A percentile compares a stretch with the other conserved stretches of the same genome.
phyloP scores from a whole-genome alignment of 2,888 invertebrate genomes.

The Chrysomela aeneicollis region DNA sequence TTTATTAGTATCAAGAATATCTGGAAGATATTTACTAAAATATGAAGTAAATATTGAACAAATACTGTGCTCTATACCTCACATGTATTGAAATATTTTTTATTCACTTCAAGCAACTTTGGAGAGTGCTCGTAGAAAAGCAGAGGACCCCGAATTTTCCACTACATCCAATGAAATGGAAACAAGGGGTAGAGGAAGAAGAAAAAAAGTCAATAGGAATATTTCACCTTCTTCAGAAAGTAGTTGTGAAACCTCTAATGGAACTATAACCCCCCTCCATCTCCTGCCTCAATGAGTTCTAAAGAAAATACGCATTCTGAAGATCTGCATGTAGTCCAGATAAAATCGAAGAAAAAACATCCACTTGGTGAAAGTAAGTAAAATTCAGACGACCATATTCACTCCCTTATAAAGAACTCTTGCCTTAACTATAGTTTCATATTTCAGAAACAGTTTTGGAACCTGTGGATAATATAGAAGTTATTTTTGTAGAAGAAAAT shows the following conservation, averaged over 20 bases:
- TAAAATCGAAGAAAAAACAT: not conserved
- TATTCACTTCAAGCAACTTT: constrained; percentile 4
- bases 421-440: not conserved
- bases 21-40: no score
- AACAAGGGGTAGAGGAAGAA: constrained; percentile 10
- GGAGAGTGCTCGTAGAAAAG: constrained; percentile 8
- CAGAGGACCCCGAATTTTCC: constrained; percentile 13
- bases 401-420: not conserved
- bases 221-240: constrained; percentile 2
- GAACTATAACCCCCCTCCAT: constrained; percentile 9
- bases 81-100: constrained; percentile 7
- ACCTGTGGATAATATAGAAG: not conserved
- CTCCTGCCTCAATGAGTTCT: not conserved
- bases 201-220: constrained; percentile 12
- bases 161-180: constrained; percentile 6
- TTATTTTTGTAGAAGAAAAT: not conserved
- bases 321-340: not conserved
- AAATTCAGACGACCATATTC: no score
- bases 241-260: constrained; percentile 4
- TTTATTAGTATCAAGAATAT: no score
- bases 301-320: constrained; percentile 1
- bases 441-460: not conserved
- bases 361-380: not conserved
- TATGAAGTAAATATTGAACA: not conserved
- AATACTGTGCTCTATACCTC: not conserved